phyloP scores from a whole-genome alignment of 2,888 invertebrate species.

The Stenodema calcarata region DNA sequence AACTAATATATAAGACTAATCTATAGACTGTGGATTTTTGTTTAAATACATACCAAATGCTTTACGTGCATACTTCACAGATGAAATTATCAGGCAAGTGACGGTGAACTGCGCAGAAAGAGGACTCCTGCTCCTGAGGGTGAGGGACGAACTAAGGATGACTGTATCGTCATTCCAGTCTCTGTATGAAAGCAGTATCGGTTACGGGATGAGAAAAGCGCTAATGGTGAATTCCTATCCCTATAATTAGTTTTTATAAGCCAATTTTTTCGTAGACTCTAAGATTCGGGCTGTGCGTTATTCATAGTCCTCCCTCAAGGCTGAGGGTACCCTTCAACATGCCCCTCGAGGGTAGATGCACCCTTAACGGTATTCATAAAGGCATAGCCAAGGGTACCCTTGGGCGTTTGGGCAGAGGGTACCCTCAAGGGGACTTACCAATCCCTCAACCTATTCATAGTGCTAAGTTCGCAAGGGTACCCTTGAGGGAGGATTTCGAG shows the following conservation, averaged over 20 bases:
- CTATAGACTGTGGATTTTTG: not conserved
- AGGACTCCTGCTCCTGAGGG: slow-evolving; percentile 85
- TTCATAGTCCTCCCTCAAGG: no score
- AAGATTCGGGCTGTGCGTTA: no score
- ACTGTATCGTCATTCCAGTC: slow-evolving; percentile 97
- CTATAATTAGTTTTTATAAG: not conserved
- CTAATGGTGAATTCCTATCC: slow-evolving; percentile 69
- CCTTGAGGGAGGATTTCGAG: no score
- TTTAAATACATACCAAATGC: not conserved
- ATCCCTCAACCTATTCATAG: no score
- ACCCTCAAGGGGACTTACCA: no score
- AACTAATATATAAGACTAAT: not conserved
- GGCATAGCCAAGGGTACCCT: no score
- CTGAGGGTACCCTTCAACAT: no score
- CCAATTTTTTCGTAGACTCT: no score
- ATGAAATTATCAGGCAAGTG: slow-evolving; percentile 89
- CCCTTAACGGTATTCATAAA: no score
- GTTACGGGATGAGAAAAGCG: slow-evolving; percentile 98
- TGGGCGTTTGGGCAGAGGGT: no score
- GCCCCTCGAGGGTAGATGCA: no score
- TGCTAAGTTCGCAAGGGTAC: no score
- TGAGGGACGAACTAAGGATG: slow-evolving; percentile 95
- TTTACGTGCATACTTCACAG: slow-evolving; percentile 7
- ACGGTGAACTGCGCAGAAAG: slow-evolving; percentile 97
- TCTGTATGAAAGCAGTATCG: slow-evolving; percentile 95